Conservation (phyloP, 2,888 invertebrate species). For the Campoletis raptor region DNA sequence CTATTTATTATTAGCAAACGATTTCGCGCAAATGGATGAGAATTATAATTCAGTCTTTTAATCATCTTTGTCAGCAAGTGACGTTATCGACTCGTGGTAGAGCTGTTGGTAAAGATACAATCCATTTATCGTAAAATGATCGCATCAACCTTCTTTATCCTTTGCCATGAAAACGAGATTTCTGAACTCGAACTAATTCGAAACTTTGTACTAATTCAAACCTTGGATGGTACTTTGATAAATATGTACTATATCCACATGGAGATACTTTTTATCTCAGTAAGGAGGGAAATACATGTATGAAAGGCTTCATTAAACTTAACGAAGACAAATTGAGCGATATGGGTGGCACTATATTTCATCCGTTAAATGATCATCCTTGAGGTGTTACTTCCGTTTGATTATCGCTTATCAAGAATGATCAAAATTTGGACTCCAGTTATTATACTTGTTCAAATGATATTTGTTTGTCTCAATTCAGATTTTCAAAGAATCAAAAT, state of each 20-base stretch:
- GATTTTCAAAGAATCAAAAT: conserved; percentile 52
- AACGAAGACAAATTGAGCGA: conserved; percentile 82
- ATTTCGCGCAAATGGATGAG: neutral
- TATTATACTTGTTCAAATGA: neutral
- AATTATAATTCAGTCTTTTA: neutral
- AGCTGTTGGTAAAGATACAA: conserved; percentile 15
- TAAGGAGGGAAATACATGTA: conserved; percentile 65
- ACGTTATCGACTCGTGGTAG: conserved; percentile 20
- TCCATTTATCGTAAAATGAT: conserved; percentile 8
- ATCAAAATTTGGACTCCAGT: neutral
- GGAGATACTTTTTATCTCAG: conserved; percentile 74
- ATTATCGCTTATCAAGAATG: neutral
- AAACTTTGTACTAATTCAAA: neutral
- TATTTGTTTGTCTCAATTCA: neutral
- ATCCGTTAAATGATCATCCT: conserved; percentile 77
- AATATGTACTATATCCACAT: conserved; percentile 17
- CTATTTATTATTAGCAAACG: neutral
- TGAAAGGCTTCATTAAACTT: conserved; percentile 80
- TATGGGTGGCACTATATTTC: conserved; percentile 81
- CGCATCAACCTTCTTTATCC: neutral
- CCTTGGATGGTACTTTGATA: conserved; percentile 6
- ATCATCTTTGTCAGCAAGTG: neutral
- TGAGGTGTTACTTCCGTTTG: conserved; percentile 27
- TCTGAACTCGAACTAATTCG: neutral
- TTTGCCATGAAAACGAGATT: neutral